phyloP scores from a whole-genome alignment of 2,888 invertebrate genomes.

The Mellilla xanthometata region DNA sequence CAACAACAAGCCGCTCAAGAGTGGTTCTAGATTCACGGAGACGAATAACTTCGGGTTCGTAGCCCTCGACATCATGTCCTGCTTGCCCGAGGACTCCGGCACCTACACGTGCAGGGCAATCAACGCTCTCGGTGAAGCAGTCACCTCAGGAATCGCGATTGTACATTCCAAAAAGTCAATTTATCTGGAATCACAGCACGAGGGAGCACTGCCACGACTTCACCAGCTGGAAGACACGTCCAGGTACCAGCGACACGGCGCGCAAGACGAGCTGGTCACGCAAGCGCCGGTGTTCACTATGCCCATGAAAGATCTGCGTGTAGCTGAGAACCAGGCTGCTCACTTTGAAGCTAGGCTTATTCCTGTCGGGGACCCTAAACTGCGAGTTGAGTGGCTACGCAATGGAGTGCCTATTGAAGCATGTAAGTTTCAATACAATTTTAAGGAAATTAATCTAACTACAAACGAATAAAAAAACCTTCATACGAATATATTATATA shows the following conservation, averaged over 20 bases:
- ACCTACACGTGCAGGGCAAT: conserved; percentile 96
- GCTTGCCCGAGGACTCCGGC: conserved; percentile 97
- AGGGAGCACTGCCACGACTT: conserved; percentile 91
- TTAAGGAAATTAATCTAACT: too few species aligned
- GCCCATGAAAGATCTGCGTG: conserved; percentile 92
- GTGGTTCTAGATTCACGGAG: conserved; percentile 97
- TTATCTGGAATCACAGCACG: conserved; percentile 93
- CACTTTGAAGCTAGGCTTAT: conserved; percentile 97
- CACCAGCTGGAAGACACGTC: conserved; percentile 92
- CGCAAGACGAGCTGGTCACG: conserved; percentile 89
- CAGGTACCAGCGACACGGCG: conserved; percentile 87
- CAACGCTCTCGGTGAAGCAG: conserved; percentile 95
- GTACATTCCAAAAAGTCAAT: conserved; percentile 94
- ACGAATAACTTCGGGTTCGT: conserved; percentile 99
- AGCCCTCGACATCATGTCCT: conserved; percentile 96
- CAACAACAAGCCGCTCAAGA: conserved; percentile 94
- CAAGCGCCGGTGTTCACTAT: conserved; percentile 97
- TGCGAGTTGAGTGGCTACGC: conserved; percentile 96
- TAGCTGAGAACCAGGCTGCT: conserved; percentile 95
- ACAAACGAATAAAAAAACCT: too few species aligned
- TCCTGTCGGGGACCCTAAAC: conserved; percentile 95
- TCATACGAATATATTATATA: too few species aligned
- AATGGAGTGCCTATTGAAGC: conserved; percentile 96
- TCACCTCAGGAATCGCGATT: conserved; percentile 93
- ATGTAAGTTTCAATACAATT: too few species aligned